Evolutionary conservation across 2,797 vertebrate species (phyloP).

Genomic region (Gymnodraco acuticeps): DNA sequence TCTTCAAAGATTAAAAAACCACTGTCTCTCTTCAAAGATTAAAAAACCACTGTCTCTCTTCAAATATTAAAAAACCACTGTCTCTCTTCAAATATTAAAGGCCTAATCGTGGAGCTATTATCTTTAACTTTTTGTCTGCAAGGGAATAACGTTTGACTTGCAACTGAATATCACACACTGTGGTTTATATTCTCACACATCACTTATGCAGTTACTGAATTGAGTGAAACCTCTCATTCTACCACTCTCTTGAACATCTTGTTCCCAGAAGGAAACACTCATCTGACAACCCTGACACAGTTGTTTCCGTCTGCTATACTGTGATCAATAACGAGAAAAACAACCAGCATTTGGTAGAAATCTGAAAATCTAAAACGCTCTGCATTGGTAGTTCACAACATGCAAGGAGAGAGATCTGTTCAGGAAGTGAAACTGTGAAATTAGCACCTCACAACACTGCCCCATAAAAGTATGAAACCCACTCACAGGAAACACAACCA

Average conservation of each 20-base stretch:
- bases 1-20: too few species aligned
- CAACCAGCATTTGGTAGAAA: conserved; percentile 41
- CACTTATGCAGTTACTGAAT: conserved; percentile 2
- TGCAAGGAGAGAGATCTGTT: conserved; percentile 12
- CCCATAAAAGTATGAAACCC: not conserved
- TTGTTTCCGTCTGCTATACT: conserved; percentile 31
- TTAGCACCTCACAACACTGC: not conserved
- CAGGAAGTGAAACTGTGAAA: conserved; percentile 57
- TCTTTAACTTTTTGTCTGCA: not conserved
- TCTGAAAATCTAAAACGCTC: conserved; percentile 2
- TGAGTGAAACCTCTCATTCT: conserved; percentile 38
- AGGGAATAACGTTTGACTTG: not conserved
- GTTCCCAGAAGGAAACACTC: conserved; percentile 42
- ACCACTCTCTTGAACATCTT: conserved; percentile 42
- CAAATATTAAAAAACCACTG: too few species aligned
- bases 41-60: too few species aligned
- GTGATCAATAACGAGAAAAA: conserved; percentile 75
- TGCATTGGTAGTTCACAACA: not conserved
- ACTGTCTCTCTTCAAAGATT: too few species aligned
- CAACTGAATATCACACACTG: too few species aligned
- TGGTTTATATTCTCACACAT: not conserved
- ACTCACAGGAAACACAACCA: conserved; percentile 6
- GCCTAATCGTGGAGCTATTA: too few species aligned
- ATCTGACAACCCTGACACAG: conserved; percentile 25
- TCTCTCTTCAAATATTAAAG: too few species aligned